phyloP scores from a whole-genome alignment of 2,888 invertebrate genomes.

The Ophion costatus region DNA sequence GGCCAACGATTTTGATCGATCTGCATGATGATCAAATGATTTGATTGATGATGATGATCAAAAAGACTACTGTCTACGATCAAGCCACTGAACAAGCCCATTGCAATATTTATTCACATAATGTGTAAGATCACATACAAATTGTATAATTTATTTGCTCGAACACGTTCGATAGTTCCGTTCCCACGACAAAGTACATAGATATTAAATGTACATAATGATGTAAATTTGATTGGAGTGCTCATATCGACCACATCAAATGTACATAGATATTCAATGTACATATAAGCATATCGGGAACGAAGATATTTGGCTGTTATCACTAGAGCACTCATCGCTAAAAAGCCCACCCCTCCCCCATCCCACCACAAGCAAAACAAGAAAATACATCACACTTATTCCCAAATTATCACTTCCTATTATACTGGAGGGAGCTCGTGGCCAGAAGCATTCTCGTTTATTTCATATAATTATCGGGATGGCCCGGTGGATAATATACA shows the following conservation, averaged over 20 bases:
- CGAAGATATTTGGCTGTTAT: background rate
- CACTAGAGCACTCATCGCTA: background rate
- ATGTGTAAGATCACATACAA: background rate
- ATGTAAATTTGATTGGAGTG: background rate
- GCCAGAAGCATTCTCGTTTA: conserved; percentile 71
- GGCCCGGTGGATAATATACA: conserved; percentile 71
- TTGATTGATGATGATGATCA: no score
- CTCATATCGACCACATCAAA: background rate
- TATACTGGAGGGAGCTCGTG: conserved; percentile 62
- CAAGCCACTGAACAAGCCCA: background rate
- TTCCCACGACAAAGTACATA: background rate
- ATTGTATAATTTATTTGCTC: background rate
- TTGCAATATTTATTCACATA: background rate
- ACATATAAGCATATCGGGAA: background rate
- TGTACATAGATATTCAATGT: background rate
- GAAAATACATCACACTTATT: conserved; percentile 73
- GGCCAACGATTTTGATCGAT: no score
- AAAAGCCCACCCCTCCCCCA: background rate
- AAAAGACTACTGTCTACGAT: no score
- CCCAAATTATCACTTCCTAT: conserved; percentile 77
- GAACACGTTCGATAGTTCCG: background rate
- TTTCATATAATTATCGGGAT: conserved; percentile 79
- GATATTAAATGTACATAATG: background rate
- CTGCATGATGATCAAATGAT: no score
- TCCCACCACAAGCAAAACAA: conserved; percentile 64